phyloP scores from a whole-genome alignment of 2,113 vertebrate genomes.

The Albula glossodonta region DNA sequence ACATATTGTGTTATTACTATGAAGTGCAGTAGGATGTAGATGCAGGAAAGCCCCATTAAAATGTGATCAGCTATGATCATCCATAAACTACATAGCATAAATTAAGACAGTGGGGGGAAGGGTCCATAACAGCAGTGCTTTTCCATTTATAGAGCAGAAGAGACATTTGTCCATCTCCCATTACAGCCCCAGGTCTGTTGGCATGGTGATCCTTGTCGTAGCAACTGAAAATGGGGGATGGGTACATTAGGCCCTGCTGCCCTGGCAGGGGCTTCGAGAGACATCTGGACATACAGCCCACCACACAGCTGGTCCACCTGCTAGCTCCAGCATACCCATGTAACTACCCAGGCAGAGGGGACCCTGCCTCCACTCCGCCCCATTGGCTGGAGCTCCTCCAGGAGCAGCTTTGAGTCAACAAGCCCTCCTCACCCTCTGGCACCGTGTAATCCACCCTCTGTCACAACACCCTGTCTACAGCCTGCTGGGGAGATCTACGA shows the following conservation, averaged over 20 bases:
- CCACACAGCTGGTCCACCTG: not conserved
- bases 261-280: not conserved
- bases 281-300: not conserved
- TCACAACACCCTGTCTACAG: constrained; percentile 48
- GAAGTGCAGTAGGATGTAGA: too few relatives aligned
- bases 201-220: not conserved
- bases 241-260: not conserved
- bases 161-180: not conserved
- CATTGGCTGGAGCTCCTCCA: constrained; percentile 35
- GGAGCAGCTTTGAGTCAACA: constrained; percentile 41
- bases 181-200: not conserved
- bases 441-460: constrained; percentile 53
- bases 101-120: not conserved
- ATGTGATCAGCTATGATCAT: not conserved
- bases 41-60: not conserved
- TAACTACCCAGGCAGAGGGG: constrained; percentile 21
- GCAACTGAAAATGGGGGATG: not conserved
- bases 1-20: not conserved
- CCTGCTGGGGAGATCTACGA: constrained; percentile 30
- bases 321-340: not conserved
- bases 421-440: constrained; percentile 7
- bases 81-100: not conserved
- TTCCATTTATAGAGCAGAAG: not conserved
- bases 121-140: not conserved
- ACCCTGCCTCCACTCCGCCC: constrained; percentile 13